Base-by-base conservation (phyloP, 1,140 invertebrate species). In the Lethocerus indicus region DNA sequence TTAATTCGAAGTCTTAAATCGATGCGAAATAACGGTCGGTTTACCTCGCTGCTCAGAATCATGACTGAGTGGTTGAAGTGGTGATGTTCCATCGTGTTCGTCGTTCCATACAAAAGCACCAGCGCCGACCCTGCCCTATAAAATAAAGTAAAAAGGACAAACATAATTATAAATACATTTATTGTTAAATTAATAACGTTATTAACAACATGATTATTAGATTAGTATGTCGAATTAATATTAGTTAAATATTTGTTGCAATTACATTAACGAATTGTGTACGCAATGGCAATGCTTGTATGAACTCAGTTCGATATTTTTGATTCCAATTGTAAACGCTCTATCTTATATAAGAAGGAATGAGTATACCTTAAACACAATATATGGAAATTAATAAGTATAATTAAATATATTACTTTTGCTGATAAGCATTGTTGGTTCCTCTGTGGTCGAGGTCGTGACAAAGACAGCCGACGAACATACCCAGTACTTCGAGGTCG, bases 381-480 rank as follows among this genome's bases (percentile, higher is more conserved):
- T n/a, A n/a, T n/a, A n/a, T n/a, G n/a, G n/a, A n/a, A n/a, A n/a
- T n/a, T n/a, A n/a, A n/a, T n/a, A 24, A 42, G 2, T 41, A 42
- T 24, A 41, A 21, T 20, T 1, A 42, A 42, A 42, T 3, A 2
- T n/a, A 61, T 73, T 67, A 78, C 72, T 73, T 74, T 51, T 80
- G 74, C 67, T 84, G 81, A 61, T 80, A 83, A 18, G 71, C 68
- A 60, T 80, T 80, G 50, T 79, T 83, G 51, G 80, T 83, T 14
- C 80, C 80, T 35, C 67, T 56, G 54, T 74, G 72, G 59, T 82
- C 79, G 32, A 81, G 64, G 61, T 81, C 79, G 60, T 83, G 79
- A 56, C 78, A 81, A 3, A 83, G 63, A 58, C 78, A 79, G 2
- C 79, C 77, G 21, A 83, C 74, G 54, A 78, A 73, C 48, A 83